phyloP scores from a whole-genome alignment of 37 sponge, comb jelly and placozoan genomes.

The Geodia barretti region DNA sequence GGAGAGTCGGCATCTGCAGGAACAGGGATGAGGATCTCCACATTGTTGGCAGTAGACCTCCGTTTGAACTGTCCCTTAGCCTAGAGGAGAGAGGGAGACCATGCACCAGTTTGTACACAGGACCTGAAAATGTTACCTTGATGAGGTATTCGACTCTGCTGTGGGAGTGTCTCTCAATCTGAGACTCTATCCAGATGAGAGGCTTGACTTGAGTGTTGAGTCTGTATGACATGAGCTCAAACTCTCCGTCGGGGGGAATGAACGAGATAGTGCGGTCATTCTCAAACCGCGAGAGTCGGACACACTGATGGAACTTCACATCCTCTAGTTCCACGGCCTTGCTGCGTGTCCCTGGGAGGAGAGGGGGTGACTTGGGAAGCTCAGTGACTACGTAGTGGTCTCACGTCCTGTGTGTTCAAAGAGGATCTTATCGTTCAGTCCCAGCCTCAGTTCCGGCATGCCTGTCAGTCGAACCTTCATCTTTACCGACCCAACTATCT shows the following conservation, averaged over 20 bases:
- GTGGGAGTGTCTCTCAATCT: slow-evolving; percentile 95
- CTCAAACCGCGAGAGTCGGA: slow-evolving; percentile 96
- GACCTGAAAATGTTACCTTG: slow-evolving; percentile 63
- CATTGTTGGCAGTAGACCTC: slow-evolving; percentile 93
- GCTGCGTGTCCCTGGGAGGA: slow-evolving; percentile 65
- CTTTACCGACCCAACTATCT: neutral
- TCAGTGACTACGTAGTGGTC: neutral
- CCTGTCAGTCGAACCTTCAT: slow-evolving; percentile 71
- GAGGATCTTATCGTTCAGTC: slow-evolving; percentile 95
- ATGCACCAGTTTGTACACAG: neutral
- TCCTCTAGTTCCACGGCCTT: slow-evolving; percentile 97
- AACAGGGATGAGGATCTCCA: slow-evolving; percentile 92
- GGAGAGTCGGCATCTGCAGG: slow-evolving; percentile 97
- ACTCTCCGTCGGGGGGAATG: slow-evolving; percentile 97
- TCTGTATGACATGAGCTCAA: slow-evolving; percentile 98
- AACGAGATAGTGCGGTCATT: slow-evolving; percentile 98
- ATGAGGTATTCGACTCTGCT: slow-evolving; percentile 96
- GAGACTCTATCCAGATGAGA: slow-evolving; percentile 92
- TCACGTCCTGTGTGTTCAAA: slow-evolving; percentile 94
- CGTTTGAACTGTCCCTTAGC: slow-evolving; percentile 99
- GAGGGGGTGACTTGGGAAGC: neutral
- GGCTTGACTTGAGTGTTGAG: slow-evolving; percentile 91
- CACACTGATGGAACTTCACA: slow-evolving; percentile 99
- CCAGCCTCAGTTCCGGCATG: slow-evolving; percentile 97
- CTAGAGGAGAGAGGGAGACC: slow-evolving; percentile 18